A percentile compares a stretch with the other conserved stretches of the same genome.
Evolutionary conservation across 2,113 vertebrate species (phyloP).

Genomic region (Poeciliopsis retropinna): DNA sequence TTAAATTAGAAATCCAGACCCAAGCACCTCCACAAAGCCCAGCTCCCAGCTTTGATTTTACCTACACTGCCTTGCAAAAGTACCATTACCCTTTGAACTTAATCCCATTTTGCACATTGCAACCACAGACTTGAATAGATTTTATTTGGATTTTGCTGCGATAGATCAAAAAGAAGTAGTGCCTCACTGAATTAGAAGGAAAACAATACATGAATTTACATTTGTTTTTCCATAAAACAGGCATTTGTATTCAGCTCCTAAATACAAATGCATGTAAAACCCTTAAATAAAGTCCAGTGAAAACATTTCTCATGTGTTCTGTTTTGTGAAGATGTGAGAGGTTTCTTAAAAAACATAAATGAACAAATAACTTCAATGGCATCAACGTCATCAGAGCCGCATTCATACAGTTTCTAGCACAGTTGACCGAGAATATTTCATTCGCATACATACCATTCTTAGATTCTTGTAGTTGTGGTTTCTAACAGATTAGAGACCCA

Average conservation of each 20-base stretch:
- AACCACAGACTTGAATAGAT: background rate
- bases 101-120: background rate
- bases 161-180: background rate
- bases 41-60: slow-evolving; percentile 15
- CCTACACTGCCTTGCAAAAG: background rate
- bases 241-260: no score
- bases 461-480: background rate
- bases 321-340: no score
- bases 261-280: no score
- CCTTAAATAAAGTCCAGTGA: no score
- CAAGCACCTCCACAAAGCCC: slow-evolving; percentile 44
- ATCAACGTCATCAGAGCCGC: background rate
- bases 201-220: background rate
- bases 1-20: slow-evolving; percentile 68
- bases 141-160: background rate
- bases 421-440: background rate
- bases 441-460: background rate
- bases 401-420: background rate
- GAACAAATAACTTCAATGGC: no score
- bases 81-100: background rate
- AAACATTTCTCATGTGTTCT: no score
- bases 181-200: background rate
- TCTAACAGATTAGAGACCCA: background rate
- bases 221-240: no score
- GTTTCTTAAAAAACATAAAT: no score